Percentiles rank a stretch among this genome's conserved stretches.
phyloP scores from a whole-genome alignment of 2,797 vertebrate species.

The Halcyon leucocephala region DNA sequence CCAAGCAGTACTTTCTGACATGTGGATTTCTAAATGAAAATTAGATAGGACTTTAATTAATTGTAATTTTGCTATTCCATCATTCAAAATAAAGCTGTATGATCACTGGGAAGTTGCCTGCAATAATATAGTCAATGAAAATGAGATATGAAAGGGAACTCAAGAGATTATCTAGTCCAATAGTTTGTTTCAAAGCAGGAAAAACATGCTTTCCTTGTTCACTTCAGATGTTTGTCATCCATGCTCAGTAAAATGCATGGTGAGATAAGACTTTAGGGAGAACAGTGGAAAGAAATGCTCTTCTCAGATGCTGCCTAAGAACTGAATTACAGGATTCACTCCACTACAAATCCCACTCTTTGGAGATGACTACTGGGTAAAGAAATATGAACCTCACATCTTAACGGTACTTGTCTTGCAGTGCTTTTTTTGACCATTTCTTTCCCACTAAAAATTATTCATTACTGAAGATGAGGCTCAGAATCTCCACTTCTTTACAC shows the following conservation, averaged over 20 bases:
- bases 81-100: neutral
- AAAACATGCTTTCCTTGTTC: neutral
- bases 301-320: neutral
- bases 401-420: neutral
- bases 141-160: neutral
- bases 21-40: neutral
- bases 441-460: neutral
- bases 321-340: neutral
- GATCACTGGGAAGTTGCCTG: neutral
- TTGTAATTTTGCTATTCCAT: neutral
- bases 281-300: neutral
- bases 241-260: neutral
- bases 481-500: neutral
- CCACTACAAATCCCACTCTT: neutral
- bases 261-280: neutral
- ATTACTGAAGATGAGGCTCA: neutral
- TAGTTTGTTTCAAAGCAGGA: neutral
- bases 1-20: neutral
- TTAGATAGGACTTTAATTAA: neutral
- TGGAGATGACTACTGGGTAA: neutral
- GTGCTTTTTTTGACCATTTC: neutral
- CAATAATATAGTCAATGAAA: neutral
- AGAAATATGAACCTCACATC: neutral
- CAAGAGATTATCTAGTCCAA: neutral
- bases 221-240: neutral